These are phyloP conservation scores for Amphiura filiformis DNA, from an alignment of 35 echinoderm and acorn worm species.

Conservation along the genomic window DNA sequence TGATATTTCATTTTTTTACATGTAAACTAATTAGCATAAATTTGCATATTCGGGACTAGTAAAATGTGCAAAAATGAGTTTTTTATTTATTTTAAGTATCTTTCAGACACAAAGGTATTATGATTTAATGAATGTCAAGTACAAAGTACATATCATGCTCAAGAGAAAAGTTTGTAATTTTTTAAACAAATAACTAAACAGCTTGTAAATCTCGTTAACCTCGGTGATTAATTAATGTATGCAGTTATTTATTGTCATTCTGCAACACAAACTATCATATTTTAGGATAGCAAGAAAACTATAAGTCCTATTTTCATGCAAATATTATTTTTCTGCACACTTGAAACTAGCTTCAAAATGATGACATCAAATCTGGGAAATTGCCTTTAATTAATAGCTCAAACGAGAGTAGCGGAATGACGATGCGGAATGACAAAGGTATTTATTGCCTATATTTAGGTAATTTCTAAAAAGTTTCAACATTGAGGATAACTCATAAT, in stretches of 20 bases:
- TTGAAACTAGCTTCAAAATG: neutral
- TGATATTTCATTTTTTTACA: neutral
- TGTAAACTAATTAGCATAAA: too few species aligned
- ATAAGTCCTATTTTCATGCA: neutral
- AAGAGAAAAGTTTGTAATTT: neutral
- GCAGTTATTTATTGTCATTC: neutral
- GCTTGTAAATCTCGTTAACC: neutral
- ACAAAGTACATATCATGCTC: neutral
- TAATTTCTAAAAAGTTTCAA: too few species aligned
- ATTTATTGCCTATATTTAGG: too few species aligned
- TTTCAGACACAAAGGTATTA: neutral
- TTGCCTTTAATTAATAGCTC: neutral
- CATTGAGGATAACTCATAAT: too few species aligned
- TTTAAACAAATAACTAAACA: neutral
- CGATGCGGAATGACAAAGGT: neutral
- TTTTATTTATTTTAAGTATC: neutral
- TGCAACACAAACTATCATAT: neutral
- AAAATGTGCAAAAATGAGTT: too few species aligned
- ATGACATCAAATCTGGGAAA: neutral
- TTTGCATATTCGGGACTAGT: too few species aligned
- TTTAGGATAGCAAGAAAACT: neutral
- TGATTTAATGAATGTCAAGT: neutral
- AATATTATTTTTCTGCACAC: neutral
- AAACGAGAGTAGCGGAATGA: too few species aligned
- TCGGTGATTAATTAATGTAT: neutral